Evolutionary conservation across 2,888 invertebrate genomes (phyloP).

Genomic region (Lumbricus terrestris): DNA sequence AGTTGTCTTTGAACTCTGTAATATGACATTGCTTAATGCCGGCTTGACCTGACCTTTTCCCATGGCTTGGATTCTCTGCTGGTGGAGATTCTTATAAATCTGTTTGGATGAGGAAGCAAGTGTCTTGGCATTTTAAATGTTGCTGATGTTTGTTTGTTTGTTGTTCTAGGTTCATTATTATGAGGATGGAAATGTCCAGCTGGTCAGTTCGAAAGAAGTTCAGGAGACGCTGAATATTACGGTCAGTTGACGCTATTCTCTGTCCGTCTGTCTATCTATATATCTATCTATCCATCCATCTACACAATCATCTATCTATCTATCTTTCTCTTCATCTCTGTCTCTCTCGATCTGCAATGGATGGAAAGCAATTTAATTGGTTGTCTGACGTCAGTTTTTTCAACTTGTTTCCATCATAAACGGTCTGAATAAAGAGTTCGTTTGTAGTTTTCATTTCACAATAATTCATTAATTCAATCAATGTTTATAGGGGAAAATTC

Average conservation of each 20-base stretch:
- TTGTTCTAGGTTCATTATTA: constrained; percentile 82
- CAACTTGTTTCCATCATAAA: not conserved
- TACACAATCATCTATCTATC: too few species aligned
- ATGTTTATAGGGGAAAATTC: not conserved
- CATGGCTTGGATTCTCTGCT: too few species aligned
- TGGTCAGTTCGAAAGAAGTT: constrained; percentile 95
- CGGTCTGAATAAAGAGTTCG: not conserved
- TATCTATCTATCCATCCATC: too few species aligned
- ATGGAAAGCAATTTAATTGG: not conserved
- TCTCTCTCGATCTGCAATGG: too few species aligned
- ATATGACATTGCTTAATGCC: too few species aligned
- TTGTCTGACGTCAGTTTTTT: not conserved
- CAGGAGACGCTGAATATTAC: constrained; percentile 76
- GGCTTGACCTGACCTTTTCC: too few species aligned
- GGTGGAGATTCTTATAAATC: too few species aligned
- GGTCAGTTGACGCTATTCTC: constrained; percentile 51
- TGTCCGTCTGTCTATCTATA: too few species aligned
- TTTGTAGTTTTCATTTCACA: not conserved
- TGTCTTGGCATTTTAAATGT: too few species aligned
- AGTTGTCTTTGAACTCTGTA: too few species aligned
- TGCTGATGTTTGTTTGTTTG: not conserved
- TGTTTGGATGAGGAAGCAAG: too few species aligned
- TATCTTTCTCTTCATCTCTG: too few species aligned
- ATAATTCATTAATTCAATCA: not conserved
- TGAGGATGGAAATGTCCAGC: constrained; percentile 98